Percentiles rank a stretch among this genome's conserved stretches.
These are phyloP conservation scores for Melanerpes aurifrons DNA, from an alignment of 2,113 vertebrate genomes.

Conservation along the genomic window DNA sequence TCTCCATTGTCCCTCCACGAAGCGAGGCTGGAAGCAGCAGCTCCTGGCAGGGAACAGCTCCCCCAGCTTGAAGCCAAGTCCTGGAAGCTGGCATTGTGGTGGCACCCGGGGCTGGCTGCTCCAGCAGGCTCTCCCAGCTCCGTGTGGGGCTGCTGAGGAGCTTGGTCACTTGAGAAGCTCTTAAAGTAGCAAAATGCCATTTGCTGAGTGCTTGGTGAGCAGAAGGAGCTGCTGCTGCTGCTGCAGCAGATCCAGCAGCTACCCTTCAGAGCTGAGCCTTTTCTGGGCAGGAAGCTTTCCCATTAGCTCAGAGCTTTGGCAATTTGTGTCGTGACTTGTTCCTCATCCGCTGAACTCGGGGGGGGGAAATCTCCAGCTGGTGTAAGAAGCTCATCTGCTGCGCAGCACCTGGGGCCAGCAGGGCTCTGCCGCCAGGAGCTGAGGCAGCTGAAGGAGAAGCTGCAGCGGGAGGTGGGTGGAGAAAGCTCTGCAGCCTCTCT, in stretches of 20 bases:
- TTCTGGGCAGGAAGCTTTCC: constrained; percentile 16
- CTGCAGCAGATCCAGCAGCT: neutral
- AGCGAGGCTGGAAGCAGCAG: neutral
- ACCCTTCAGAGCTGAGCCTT: neutral
- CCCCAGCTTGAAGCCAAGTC: neutral
- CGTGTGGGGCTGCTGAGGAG: neutral
- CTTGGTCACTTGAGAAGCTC: neutral
- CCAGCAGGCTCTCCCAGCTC: no score
- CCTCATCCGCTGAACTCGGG: neutral
- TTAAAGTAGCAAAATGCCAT: neutral
- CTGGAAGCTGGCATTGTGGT: accelerated
- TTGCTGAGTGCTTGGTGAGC: neutral
- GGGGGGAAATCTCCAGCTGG: constrained; percentile 54
- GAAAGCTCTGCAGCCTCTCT: neutral
- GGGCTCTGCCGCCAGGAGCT: constrained; percentile 63
- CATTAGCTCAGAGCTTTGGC: constrained; percentile 34
- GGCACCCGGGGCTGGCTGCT: neutral
- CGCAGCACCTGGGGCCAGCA: constrained; percentile 76
- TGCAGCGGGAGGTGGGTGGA: neutral
- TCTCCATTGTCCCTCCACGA: no score
- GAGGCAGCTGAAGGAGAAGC: constrained; percentile 16
- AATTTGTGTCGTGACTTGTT: neutral
- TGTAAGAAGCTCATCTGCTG: constrained; percentile 74
- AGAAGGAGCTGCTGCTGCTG: neutral
- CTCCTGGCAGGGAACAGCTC: neutral